Evolutionary conservation across 2,888 invertebrate species (phyloP).

Genomic region (Orchesella flavescens): DNA sequence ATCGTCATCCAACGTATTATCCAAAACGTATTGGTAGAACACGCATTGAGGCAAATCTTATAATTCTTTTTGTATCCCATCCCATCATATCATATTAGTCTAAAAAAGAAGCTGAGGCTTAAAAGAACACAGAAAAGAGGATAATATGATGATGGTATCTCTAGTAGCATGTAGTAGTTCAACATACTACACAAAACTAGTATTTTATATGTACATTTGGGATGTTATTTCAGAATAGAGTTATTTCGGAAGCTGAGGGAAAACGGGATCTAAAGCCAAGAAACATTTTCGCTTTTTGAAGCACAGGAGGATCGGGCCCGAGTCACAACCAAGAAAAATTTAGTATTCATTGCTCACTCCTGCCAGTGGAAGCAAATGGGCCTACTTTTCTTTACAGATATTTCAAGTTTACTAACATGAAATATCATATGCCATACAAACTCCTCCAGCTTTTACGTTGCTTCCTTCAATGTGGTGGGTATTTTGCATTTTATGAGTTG

Average conservation of each 20-base stretch:
- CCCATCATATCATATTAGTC: constrained; percentile 34
- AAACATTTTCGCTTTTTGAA: not conserved
- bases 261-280: not conserved
- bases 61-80: constrained; percentile 39
- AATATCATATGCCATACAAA: not conserved
- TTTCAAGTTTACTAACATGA: constrained; percentile 16
- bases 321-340: constrained; percentile 23
- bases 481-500: not conserved
- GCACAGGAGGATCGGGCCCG: not conserved
- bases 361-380: constrained; percentile 43
- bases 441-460: not conserved
- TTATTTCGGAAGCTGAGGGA: not conserved
- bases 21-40: not conserved
- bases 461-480: not conserved
- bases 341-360: constrained; percentile 48
- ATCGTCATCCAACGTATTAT: not conserved
- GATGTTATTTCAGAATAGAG: too few relatives aligned
- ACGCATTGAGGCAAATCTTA: constrained; percentile 18
- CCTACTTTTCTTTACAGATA: constrained; percentile 22
- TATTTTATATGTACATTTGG: too few relatives aligned
- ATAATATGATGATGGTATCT: too few relatives aligned
- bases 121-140: not conserved
- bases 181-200: not conserved
- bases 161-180: too few relatives aligned
- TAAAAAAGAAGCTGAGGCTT: not conserved